Base-by-base conservation (phyloP, 2,113 vertebrate genomes). In the Dascyllus trimaculatus region DNA sequence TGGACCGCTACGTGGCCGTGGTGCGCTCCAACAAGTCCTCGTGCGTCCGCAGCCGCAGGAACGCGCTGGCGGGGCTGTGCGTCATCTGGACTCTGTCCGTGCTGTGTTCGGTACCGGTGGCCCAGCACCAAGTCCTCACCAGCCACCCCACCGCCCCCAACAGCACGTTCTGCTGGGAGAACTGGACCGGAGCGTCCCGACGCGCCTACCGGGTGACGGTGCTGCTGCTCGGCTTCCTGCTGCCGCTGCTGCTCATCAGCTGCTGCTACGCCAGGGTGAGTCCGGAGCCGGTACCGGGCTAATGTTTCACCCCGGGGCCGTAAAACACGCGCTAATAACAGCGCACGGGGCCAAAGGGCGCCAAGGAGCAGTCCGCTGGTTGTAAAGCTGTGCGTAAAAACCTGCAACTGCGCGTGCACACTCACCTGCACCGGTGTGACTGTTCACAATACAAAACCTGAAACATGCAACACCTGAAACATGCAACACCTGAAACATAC, bases 101-200 rank as follows among this genome's bases (percentile, higher is more conserved):
- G 8, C 61, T 95, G 81, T 90, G 92, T n/a, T 94, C 96, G 29
- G 89, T 95, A 32, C 96, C 96, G 0, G 94, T 95, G 74, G 96
- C 95, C 1, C 94, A 94, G 88, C 94, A 96, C 73, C 95, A 96
- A 73, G 90, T 80, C 14, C 87, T 97, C 0, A 93, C 81, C 0
- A 78, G 65, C 18, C 92, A 96, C 52, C 88, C 82, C 11, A 65
- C 81, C 6, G 96, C 95, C 19, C 95, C 94, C n/a, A 96, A 96
- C 92, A 94, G 93, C 63, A 95, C 95, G 7, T 97, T 96, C 88
- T 97, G 96, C 92, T 97, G 96, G 96, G 95, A 96, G 75, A 61
- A 80, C 5, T 96, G 96, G 95, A 52, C 88, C 19, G 90, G 90
- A 1, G 74, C 82, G 0, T 91, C 93, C 80, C 93, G 85, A 67